Percentiles rank a stretch among this genome's conserved stretches.
These are phyloP conservation scores for Eubasilissa regina DNA, from an alignment of 1,140 invertebrate species.

Conservation along the genomic window DNA sequence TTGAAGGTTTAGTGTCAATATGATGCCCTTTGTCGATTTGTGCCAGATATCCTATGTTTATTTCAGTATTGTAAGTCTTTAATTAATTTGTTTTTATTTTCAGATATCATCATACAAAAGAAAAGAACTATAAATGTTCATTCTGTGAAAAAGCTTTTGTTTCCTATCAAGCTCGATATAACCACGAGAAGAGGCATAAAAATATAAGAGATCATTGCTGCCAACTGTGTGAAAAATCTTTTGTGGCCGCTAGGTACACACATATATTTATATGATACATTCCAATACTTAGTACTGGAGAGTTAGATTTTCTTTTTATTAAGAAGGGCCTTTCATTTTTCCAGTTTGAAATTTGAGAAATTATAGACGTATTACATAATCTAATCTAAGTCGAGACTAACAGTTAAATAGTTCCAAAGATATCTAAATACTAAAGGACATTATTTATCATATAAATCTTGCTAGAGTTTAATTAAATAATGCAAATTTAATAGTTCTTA, in stretches of 20 bases:
- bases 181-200: conserved; percentile 27
- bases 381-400: not conserved
- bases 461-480: too few species aligned
- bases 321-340: too few species aligned
- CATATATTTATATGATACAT: not conserved
- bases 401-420: not conserved
- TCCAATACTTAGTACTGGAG: not conserved
- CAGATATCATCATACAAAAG: conserved; percentile 28
- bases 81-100: not conserved
- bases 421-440: not conserved
- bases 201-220: conserved; percentile 15
- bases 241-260: not conserved
- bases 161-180: conserved; percentile 15
- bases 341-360: too few species aligned
- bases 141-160: conserved; percentile 34
- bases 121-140: conserved; percentile 33
- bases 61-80: too few species aligned
- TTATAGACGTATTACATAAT: too few species aligned
- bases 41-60: too few species aligned
- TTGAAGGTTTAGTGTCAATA: too few species aligned
- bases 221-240: conserved; percentile 26
- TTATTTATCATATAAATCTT: too few species aligned
- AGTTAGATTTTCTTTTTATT: too few species aligned
- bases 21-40: too few species aligned
- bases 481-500: too few species aligned